Evolutionary conservation across 2,113 vertebrate genomes (phyloP).

Genomic region (Philantomba maxwellii): DNA sequence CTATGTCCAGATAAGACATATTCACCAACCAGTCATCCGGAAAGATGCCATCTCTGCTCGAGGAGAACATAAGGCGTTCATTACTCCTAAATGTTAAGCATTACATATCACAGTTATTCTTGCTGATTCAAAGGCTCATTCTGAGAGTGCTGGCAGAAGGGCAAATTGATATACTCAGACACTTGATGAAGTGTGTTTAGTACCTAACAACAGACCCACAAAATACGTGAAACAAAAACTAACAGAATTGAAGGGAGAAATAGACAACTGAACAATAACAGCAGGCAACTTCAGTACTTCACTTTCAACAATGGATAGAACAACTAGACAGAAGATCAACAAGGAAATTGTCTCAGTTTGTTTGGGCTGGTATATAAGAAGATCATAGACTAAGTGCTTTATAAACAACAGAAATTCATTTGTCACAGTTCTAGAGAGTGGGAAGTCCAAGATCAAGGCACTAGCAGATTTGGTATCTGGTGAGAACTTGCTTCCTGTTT

Average conservation of each 20-base stretch:
- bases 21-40: slow-evolving; percentile 50
- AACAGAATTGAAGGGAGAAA: slow-evolving; percentile 10
- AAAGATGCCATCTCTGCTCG: slow-evolving; percentile 49
- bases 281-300: background rate
- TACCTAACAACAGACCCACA: slow-evolving; percentile 5
- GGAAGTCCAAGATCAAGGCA: background rate
- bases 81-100: slow-evolving; percentile 54
- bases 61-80: slow-evolving; percentile 50
- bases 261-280: background rate
- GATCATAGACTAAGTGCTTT: background rate
- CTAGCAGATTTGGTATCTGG: background rate
- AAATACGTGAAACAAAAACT: slow-evolving; percentile 3
- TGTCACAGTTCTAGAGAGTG: background rate
- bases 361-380: background rate
- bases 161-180: background rate
- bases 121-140: slow-evolving; percentile 34
- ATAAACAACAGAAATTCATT: slow-evolving; percentile 12
- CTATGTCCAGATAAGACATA: slow-evolving; percentile 59
- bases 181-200: slow-evolving; percentile 21
- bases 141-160: slow-evolving; percentile 37
- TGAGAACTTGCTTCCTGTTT: background rate
- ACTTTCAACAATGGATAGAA: background rate
- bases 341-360: background rate
- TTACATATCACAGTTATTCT: slow-evolving; percentile 21
- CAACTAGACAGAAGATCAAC: slow-evolving; percentile 4